These are phyloP conservation scores for Sphaerophoria taeniata DNA, from an alignment of 2,888 invertebrate species.

Conservation along the genomic window DNA sequence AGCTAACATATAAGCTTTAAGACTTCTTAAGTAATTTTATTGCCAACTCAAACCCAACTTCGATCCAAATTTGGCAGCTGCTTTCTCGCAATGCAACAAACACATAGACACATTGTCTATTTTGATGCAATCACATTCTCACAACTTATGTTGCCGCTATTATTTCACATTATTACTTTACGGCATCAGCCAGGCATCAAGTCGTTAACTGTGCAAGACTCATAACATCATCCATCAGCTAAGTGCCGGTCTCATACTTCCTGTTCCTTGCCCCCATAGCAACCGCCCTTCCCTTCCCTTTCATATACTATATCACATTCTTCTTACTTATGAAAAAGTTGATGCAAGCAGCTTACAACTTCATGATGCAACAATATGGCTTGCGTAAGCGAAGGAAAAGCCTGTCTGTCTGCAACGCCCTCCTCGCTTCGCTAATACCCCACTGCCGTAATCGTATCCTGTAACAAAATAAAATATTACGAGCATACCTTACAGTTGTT, in stretches of 20 bases:
- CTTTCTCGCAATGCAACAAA: background rate
- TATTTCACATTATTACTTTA: conserved; percentile 71
- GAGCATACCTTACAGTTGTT: conserved; percentile 71
- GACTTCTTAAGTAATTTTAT: too few relatives aligned
- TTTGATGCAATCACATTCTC: conserved; percentile 48
- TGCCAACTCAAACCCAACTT: background rate
- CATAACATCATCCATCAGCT: conserved; percentile 73
- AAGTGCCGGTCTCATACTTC: conserved; percentile 56
- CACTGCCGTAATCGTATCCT: conserved; percentile 50
- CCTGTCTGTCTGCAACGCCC: background rate
- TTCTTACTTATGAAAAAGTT: too few relatives aligned
- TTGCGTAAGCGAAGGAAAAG: background rate
- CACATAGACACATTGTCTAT: background rate
- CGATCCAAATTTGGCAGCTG: background rate
- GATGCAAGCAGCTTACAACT: conserved; percentile 29
- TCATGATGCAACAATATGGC: conserved; percentile 25
- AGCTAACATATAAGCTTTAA: too few relatives aligned
- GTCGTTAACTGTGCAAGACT: conserved; percentile 66
- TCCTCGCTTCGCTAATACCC: conserved; percentile 42
- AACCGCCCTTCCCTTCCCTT: too few relatives aligned
- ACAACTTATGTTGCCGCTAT: conserved; percentile 64
- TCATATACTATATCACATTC: background rate
- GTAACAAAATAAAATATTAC: conserved; percentile 71
- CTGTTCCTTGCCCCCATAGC: background rate
- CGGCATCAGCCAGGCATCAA: conserved; percentile 58